Evolutionary conservation across 2,113 vertebrate genomes (phyloP), one percentile per base, ranked within the genome.

Genomic region (Canis aureus): DNA sequence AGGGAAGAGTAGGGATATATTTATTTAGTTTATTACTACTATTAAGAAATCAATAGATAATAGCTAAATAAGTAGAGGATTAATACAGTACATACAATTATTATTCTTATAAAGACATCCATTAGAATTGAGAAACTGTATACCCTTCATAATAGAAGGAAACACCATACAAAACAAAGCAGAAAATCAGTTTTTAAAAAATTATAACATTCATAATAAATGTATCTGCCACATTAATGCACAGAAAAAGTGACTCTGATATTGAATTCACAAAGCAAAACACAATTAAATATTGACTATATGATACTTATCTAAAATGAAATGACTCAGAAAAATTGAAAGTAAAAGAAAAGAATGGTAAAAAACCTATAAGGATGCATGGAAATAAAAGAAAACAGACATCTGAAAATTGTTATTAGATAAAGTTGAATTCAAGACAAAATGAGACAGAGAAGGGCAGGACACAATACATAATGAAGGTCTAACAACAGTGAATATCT

Each of bases 341-440:
- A 80, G 29, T 12, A 90, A 84, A 95, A 80, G 9, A 90, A 84
- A 95, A 80, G 9, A 84, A 73, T 67, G 51, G 17, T 3, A 11
- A 91, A 85, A 83, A 66, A 60, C 29, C 71, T 87, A 19, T 17
- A 22, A 87, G 22, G 22, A 57, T 32, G 96, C 93, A 91, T 80
- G 35, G 19, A 62, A 81, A 84, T 92, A 60, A 59, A 95, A 53
- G 12, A 94, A 73, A 88, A 19, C 5, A 64, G 29, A 73, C 49
- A 89, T 49, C 16, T 84, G 90, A 91, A 78, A 93, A 87, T 71
- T 62, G 76, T 17, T 88, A 88, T 84, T 43, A 94, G 38, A 67
- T 22, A 91, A 69, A 25, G 11, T n/a, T 86, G 53, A 87, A 57
- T 91, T 97, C 60, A 73, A 73, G 55, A 19, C 87, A 91, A 67